A percentile compares a stretch with the other conserved stretches of the same genome.
Conservation (phyloP, 2,113 vertebrate species). For the Oenanthe oenanthe region DNA sequence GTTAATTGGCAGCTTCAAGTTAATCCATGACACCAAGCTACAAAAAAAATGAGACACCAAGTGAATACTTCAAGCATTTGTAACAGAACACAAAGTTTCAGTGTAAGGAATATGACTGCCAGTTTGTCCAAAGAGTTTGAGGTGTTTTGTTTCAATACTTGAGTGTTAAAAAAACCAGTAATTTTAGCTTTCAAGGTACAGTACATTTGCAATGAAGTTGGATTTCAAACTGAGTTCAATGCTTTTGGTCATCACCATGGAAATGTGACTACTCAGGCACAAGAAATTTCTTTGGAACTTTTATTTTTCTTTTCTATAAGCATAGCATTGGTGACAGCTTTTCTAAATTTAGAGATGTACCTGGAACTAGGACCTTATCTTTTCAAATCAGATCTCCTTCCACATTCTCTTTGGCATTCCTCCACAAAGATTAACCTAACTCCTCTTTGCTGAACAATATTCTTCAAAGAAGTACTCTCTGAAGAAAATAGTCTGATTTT, state of each 20-base stretch:
- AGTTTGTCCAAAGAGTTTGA: not conserved
- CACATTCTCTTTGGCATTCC: not conserved
- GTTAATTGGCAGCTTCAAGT: not conserved
- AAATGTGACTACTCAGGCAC: not conserved
- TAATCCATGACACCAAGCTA: not conserved
- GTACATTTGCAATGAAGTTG: not conserved
- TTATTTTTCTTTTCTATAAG: not conserved
- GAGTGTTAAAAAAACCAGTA: not conserved
- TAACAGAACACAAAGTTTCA: not conserved
- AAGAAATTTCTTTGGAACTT: slow-evolving; percentile 2
- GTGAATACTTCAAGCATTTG: not conserved
- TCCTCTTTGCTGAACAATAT: not conserved
- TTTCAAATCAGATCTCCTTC: slow-evolving; percentile 9
- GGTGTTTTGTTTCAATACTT: not conserved
- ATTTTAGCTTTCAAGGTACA: not conserved
- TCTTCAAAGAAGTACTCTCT: not conserved
- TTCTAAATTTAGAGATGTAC: not conserved
- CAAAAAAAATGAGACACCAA: not conserved
- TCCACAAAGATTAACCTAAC: not conserved
- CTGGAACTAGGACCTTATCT: slow-evolving; percentile 5
- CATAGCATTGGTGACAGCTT: not conserved
- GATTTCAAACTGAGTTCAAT: not conserved
- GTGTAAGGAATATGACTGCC: not conserved
- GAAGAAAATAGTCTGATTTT: not conserved
- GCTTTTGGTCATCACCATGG: not conserved